Conservation (phyloP, 2,888 invertebrate genomes). For the Meteorus cinctellus region DNA sequence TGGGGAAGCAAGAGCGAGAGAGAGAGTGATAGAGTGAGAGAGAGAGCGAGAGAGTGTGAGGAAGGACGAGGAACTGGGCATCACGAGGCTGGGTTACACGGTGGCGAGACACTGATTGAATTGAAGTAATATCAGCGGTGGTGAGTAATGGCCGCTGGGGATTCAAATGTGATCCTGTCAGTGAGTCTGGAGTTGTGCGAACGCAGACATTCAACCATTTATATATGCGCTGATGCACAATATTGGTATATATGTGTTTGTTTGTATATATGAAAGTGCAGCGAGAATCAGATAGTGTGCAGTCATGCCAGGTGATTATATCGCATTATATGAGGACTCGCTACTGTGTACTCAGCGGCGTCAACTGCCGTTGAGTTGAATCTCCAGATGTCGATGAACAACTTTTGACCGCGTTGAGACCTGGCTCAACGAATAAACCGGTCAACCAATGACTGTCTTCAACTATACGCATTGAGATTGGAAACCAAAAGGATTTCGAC, state of each 20-base stretch:
- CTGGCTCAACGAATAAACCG: background rate
- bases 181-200: slow-evolving; percentile 58
- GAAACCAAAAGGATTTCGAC: no score
- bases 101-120: slow-evolving; percentile 73
- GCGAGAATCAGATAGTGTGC: slow-evolving; percentile 71
- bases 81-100: slow-evolving; percentile 51
- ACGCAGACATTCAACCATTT: slow-evolving; percentile 45
- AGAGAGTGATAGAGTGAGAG: background rate
- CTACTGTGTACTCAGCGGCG: slow-evolving; percentile 70
- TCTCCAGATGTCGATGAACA: slow-evolving; percentile 51
- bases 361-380: slow-evolving; percentile 29
- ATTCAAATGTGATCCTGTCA: slow-evolving; percentile 70
- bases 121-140: slow-evolving; percentile 73
- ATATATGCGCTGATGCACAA: slow-evolving; percentile 41
- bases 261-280: slow-evolving; percentile 37
- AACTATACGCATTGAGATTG: no score
- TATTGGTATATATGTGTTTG: slow-evolving; percentile 56
- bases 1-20: background rate
- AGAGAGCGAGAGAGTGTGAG: background rate
- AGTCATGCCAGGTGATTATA: slow-evolving; percentile 74
- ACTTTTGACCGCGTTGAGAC: slow-evolving; percentile 37
- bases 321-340: slow-evolving; percentile 73
- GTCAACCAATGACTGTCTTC: no score
- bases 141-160: slow-evolving; percentile 71
- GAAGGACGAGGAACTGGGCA: background rate